A percentile compares a stretch with the other conserved stretches of the same genome.
Evolutionary conservation across 2,888 invertebrate species (phyloP).

Genomic region (Dynastes hyllus): DNA sequence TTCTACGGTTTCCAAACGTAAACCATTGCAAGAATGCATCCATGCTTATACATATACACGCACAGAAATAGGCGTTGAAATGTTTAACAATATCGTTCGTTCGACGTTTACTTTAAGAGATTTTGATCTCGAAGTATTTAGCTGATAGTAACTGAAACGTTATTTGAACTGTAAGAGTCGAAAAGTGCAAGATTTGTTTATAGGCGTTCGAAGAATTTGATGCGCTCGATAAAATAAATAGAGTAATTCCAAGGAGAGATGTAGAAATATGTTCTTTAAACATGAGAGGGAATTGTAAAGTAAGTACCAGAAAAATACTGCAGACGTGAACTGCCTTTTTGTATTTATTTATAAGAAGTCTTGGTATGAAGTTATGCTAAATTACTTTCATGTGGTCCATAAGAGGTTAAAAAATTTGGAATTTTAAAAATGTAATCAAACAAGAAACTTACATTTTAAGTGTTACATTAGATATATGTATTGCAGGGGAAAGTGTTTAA

Average conservation of each 20-base stretch:
- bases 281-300: not conserved
- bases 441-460: too few relatives aligned
- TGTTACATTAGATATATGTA: too few relatives aligned
- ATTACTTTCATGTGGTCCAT: too few relatives aligned
- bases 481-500: too few relatives aligned
- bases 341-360: too few relatives aligned
- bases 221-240: constrained; percentile 24
- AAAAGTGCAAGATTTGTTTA: constrained; percentile 29
- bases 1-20: not conserved
- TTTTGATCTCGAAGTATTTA: constrained; percentile 9
- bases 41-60: not conserved
- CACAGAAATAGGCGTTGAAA: constrained; percentile 16
- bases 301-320: not conserved
- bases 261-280: constrained; percentile 12
- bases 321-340: not conserved
- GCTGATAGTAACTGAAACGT: constrained; percentile 11
- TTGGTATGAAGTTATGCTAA: too few relatives aligned
- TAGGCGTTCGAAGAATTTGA: constrained; percentile 27
- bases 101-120: not conserved
- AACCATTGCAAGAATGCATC: constrained; percentile 17
- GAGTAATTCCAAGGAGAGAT: constrained; percentile 3
- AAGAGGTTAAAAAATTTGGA: too few relatives aligned
- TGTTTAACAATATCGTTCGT: constrained; percentile 6
- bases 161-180: not conserved
- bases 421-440: too few relatives aligned